These are phyloP conservation scores for Pseudochirops cupreus DNA, from an alignment of 2,797 vertebrate species.

Conservation along the genomic window DNA sequence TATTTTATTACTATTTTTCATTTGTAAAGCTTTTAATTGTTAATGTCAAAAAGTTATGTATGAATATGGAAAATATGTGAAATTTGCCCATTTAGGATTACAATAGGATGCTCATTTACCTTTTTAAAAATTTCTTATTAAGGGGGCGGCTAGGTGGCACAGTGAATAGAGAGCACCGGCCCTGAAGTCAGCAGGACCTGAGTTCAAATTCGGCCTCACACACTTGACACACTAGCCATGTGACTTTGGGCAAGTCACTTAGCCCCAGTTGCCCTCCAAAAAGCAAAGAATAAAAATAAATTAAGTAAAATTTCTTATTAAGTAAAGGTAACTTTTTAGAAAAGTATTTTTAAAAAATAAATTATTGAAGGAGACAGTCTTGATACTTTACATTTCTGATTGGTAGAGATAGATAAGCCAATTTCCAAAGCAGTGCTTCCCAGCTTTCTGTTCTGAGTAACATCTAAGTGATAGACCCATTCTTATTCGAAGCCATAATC, in stretches of 20 bases:
- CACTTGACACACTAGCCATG: no score
- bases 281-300: neutral
- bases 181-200: no score
- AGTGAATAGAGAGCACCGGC: no score
- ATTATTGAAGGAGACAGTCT: slow-evolving; percentile 85
- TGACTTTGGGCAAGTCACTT: no score
- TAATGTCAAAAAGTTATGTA: slow-evolving; percentile 85
- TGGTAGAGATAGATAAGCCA: slow-evolving; percentile 4
- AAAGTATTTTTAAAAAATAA: slow-evolving; percentile 81
- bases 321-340: slow-evolving; percentile 79
- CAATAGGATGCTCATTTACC: slow-evolving; percentile 72
- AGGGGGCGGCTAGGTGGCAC: neutral
- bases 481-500: neutral
- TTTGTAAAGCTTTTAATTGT: slow-evolving; percentile 77
- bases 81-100: slow-evolving; percentile 86
- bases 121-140: slow-evolving; percentile 64
- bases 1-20: slow-evolving; percentile 76
- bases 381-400: slow-evolving; percentile 59
- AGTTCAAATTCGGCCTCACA: no score
- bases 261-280: neutral
- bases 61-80: slow-evolving; percentile 82
- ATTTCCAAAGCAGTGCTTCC: neutral
- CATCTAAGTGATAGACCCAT: no score
- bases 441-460: neutral
- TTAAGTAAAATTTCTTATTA: slow-evolving; percentile 38